Evolutionary conservation across 2,888 invertebrate genomes (phyloP), one percentile per base, ranked within the genome.

Genomic region (Adela reaumurella): DNA sequence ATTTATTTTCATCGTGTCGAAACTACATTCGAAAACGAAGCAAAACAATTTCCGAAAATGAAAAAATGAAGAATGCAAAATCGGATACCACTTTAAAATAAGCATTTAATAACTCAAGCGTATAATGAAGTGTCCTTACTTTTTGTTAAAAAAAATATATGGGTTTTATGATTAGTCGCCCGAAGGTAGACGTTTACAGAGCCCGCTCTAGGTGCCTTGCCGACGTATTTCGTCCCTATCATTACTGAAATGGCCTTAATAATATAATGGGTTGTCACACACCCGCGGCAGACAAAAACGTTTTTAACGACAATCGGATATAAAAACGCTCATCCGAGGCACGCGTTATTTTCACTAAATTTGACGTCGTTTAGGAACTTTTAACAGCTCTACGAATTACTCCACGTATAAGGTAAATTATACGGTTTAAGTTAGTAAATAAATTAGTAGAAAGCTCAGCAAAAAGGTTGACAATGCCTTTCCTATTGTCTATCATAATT

Each of bases 251-350:
- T 70, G 76, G 63, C 74, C 69, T 72, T 77, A 77, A 78, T 77
- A 76, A 71, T 74, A 74, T 78, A 78, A 78, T 76, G 71, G 70
- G 67, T 3, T 77, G 77, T 78, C 76, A 73, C 74, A 76, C 66
- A 65, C 70, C 65, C 70, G 63, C 58, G 60, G 60, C 50, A 58
- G 55, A 63, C 64, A 66, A 71, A 69, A 65, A 62, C 16, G 43
- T 64, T 65, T 63, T 62, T 63, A 67, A 70, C 35, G 35, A 35
- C 35, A 35, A 35, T 35, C 35, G 11, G 14, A 35, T 8, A 35
- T 35, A 35, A 35, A 35, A 14, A 35, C 11, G 35, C 11, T 35
- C 35, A 14, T 11, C 14, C 14, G 35, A 8, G 4, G 35, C 14
- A 14, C 35, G 14, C 4, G 8, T 24, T 24, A 24, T 24, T 24